Base-by-base conservation (phyloP, 1,140 invertebrate species). In the Drosophila yakuba region DNA sequence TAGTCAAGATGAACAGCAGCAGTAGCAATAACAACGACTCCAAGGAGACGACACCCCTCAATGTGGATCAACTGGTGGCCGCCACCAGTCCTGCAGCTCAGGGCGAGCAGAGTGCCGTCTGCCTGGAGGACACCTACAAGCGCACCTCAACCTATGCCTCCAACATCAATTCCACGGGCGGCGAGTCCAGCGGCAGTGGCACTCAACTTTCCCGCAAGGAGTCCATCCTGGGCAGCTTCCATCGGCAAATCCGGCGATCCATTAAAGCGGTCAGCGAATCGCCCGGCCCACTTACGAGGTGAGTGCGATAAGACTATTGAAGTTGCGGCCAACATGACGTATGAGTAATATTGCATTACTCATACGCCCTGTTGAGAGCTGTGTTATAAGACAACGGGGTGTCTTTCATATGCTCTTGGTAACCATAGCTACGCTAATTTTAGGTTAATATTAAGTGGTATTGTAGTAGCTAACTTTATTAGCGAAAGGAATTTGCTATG, bases 201-300 rank as follows among this genome's bases (percentile, higher is more conserved):
- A 89, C 84, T 0, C 62, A 84, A 50, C 80, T 90, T 50, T 72
- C 78, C 12, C 86, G 91, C 38, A 92, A 92, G 67, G 91, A 92
- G 67, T 92, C 91, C 35, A 71, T 94, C 23, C 86, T 94, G 50
- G 93, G 92, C 52, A 92, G 93, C 41, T 93, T 94, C 80, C 93
- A 94, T 44, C 92, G 92, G 73, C 94, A 94, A 60, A 85, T 94
- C 50, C 92, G 94, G 56, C 92, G 93, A 48, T 94, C 94, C 10
- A 93, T 94, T 4, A 92, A 92, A 51, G 91, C 91, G 10, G 91
- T 92, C 55, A 91, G 91, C 64, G 91, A 92, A 56, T 92, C 91
- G 23, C 91, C 91, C 12, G 91, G 91, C 20, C 86, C 91, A 35
- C 62, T 92, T 48, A 91, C 83, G 15, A 92, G 91, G 91, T 92